Evolutionary conservation across 2,888 invertebrate genomes (phyloP).

Genomic region (Orthosia incerta): DNA sequence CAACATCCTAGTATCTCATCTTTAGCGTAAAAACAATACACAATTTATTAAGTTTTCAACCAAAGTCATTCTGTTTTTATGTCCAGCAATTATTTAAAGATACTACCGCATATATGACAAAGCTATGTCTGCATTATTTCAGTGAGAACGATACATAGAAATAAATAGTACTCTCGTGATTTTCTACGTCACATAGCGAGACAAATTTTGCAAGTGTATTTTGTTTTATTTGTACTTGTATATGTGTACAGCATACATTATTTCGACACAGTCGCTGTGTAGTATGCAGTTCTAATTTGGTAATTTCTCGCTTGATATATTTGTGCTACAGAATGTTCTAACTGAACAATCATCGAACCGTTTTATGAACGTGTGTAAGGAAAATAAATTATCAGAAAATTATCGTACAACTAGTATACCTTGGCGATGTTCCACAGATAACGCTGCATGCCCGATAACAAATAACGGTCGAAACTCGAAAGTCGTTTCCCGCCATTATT

Average conservation of each 20-base stretch:
- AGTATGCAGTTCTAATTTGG: constrained; percentile 28
- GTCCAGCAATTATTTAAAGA: constrained; percentile 51
- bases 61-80: constrained; percentile 44
- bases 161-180: constrained; percentile 53
- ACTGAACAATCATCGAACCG: constrained; percentile 49
- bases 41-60: constrained; percentile 36
- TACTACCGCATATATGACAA: constrained; percentile 48
- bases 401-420: constrained; percentile 74
- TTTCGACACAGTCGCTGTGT: constrained; percentile 27
- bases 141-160: constrained; percentile 26
- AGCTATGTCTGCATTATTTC: constrained; percentile 42
- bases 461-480: constrained; percentile 78
- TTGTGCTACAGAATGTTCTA: constrained; percentile 40
- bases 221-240: constrained; percentile 45
- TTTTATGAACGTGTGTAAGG: constrained; percentile 67
- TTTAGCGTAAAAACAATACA: constrained; percentile 35
- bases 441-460: constrained; percentile 79
- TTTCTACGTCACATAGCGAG: constrained; percentile 44
- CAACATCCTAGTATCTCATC: constrained; percentile 1
- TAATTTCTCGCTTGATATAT: constrained; percentile 47
- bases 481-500: constrained; percentile 81
- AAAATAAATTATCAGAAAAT: constrained; percentile 75
- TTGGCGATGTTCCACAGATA: constrained; percentile 80
- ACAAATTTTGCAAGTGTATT: constrained; percentile 48
- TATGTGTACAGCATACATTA: constrained; percentile 45